Percentiles rank a stretch among this genome's conserved stretches.
phyloP scores from a whole-genome alignment of 1,140 invertebrate genomes.

The Branchinecta lynchi region DNA sequence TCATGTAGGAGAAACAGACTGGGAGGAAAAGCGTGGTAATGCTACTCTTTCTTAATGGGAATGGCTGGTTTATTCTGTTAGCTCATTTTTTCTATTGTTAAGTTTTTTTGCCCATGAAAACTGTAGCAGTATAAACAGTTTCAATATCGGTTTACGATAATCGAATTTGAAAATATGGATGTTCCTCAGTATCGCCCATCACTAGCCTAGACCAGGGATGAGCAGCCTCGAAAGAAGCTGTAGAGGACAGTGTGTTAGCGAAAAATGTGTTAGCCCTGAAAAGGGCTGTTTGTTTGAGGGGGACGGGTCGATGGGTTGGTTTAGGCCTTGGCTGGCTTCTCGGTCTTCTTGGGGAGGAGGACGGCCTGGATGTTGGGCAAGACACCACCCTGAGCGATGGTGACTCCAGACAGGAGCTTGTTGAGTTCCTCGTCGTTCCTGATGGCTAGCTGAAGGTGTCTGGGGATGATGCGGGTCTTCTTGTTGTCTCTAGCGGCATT shows the following conservation, averaged over 20 bases:
- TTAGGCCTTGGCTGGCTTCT: conserved; percentile 23
- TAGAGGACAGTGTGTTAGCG: conserved; percentile 8
- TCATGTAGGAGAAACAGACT: no score
- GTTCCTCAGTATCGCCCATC: no score
- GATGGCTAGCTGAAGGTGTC: conserved; percentile 38
- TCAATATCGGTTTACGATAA: no score
- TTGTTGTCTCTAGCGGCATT: conserved; percentile 53
- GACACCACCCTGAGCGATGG: conserved; percentile 38
- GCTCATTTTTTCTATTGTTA: no score
- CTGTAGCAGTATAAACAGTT: no score
- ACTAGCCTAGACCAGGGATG: no score
- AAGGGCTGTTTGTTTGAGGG: conserved; percentile 28
- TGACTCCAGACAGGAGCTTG: conserved; percentile 37
- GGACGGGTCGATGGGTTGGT: conserved; percentile 10
- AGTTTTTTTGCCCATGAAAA: no score
- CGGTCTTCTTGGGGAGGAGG: conserved; percentile 38
- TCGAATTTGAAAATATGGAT: no score
- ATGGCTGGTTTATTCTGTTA: no score
- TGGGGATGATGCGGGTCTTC: conserved; percentile 37
- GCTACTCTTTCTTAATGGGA: no score
- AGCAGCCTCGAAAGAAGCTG: not conserved
- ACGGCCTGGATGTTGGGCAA: conserved; percentile 44
- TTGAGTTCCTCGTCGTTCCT: conserved; percentile 38
- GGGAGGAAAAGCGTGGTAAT: no score
- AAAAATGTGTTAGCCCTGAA: conserved; percentile 29